Base-by-base conservation (phyloP, 2,888 invertebrate genomes). In the Chloromyia formosa region DNA sequence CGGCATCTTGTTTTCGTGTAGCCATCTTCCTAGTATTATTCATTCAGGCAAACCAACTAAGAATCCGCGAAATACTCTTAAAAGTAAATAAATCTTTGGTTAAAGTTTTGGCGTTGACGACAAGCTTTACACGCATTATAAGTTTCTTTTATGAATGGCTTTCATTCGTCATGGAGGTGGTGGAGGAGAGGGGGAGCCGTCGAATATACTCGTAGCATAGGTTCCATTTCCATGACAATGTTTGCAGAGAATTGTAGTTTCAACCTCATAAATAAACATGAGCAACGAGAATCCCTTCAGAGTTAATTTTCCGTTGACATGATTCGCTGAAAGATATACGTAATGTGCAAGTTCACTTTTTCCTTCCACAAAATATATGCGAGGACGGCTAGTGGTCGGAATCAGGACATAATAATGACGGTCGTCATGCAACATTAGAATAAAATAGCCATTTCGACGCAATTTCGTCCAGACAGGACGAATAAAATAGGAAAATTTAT, bases 91-190 rank as follows among this genome's bases (percentile, higher is more conserved):
- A n/a, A n/a, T n/a, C n/a, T n/a, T n/a, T n/a, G n/a, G n/a, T n/a
- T n/a, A n/a, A n/a, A n/a, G n/a, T n/a, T n/a, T n/a, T n/a, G n/a
- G n/a, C n/a, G 42, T 16, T 20, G 64, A 18, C 45, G 3, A 42
- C 22, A 45, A 68, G 66, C 49, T 68, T 35, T 68, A 68, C 22
- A 49, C 23, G 66, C 22, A 68, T 68, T 68, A 68, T 49, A 68
- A 68, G 49, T 45, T 68, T 68, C n/a, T 18, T 45, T 22, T 49
- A 68, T 22, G 66, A n/a, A 68, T 49, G 49, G 4, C 66, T 68
- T 45, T 53, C 49, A 68, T 49, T 49, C 23, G 49, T 68, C 49
- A 45, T 64, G 23, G 45, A 10, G 23, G 22, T 22, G 22, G 22
- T 18, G 45, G 22, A 27, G 35, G 7, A 35, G 2, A 35, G 27